Conservation (phyloP, 1,140 invertebrate species). For the Galleria mellonella region DNA sequence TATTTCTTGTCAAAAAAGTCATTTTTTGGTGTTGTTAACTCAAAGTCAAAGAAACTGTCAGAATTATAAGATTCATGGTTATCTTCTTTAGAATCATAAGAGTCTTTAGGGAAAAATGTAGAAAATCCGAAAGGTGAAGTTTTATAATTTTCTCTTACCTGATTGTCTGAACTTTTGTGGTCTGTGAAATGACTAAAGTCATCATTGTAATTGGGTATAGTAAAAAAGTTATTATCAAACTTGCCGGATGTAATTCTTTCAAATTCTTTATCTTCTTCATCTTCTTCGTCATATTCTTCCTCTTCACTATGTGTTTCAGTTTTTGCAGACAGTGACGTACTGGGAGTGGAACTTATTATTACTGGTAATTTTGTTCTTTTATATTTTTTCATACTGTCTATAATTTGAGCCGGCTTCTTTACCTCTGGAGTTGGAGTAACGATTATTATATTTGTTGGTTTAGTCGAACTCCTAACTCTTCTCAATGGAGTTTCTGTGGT, state of each 20-base stretch:
- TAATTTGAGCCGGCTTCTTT: constrained; percentile 50
- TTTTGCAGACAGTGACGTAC: constrained; percentile 22
- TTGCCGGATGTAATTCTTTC: constrained; percentile 48
- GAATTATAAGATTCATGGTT: constrained; percentile 41
- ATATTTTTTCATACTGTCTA: constrained; percentile 46
- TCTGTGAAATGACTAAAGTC: constrained; percentile 30
- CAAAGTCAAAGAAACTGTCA: constrained; percentile 57
- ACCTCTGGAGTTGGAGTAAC: constrained; percentile 54
- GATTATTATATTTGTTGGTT: constrained; percentile 40
- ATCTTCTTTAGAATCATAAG: constrained; percentile 31
- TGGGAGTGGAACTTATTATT: not conserved
- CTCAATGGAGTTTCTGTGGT: constrained; percentile 37
- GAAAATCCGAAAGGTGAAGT: constrained; percentile 43
- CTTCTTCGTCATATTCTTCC: constrained; percentile 31
- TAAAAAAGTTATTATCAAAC: constrained; percentile 47
- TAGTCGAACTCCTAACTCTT: constrained; percentile 29
- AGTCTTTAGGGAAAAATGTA: constrained; percentile 45
- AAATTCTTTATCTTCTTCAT: constrained; percentile 38
- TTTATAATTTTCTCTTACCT: constrained; percentile 37
- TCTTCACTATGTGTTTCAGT: constrained; percentile 23
- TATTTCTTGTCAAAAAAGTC: constrained; percentile 64
- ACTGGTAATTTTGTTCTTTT: constrained; percentile 50
- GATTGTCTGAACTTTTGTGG: constrained; percentile 25
- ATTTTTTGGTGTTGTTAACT: constrained; percentile 64
- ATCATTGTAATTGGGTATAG: constrained; percentile 47